These are phyloP conservation scores for Coelopa pilipes DNA, from an alignment of 2,888 invertebrate genomes.

Conservation along the genomic window DNA sequence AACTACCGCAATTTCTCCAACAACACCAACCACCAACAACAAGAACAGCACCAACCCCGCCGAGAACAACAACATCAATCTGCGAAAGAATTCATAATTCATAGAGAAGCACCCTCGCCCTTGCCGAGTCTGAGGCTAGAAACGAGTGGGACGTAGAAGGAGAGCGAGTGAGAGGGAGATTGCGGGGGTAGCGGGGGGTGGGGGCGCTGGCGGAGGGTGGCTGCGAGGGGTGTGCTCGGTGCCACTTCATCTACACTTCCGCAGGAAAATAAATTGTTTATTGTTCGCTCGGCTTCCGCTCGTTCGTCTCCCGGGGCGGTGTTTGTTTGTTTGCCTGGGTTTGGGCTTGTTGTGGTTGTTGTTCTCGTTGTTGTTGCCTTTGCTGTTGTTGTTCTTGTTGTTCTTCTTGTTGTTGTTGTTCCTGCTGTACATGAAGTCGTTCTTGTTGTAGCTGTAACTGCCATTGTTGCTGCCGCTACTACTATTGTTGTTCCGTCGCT, in stretches of 20 bases:
- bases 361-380: too few species aligned
- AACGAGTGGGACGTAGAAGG: background rate
- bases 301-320: background rate
- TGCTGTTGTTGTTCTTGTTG: too few species aligned
- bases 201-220: background rate
- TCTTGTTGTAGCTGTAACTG: too few species aligned
- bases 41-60: constrained; percentile 59
- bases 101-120: too few species aligned
- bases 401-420: too few species aligned
- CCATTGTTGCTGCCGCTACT: too few species aligned
- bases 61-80: constrained; percentile 60
- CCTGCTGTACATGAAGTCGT: too few species aligned
- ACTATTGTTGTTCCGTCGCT: too few species aligned
- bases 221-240: constrained; percentile 2
- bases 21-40: constrained; percentile 27
- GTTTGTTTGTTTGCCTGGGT: constrained; percentile 16
- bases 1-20: background rate
- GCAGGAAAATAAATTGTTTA: constrained; percentile 59
- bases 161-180: background rate
- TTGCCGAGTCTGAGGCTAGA: too few species aligned
- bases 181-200: constrained; percentile 6
- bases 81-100: constrained; percentile 67
- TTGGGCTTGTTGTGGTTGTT: background rate
- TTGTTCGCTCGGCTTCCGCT: constrained; percentile 54
- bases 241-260: constrained; percentile 51